phyloP scores from a whole-genome alignment of 2,888 invertebrate genomes.

The Myopa tessellatipennis region DNA sequence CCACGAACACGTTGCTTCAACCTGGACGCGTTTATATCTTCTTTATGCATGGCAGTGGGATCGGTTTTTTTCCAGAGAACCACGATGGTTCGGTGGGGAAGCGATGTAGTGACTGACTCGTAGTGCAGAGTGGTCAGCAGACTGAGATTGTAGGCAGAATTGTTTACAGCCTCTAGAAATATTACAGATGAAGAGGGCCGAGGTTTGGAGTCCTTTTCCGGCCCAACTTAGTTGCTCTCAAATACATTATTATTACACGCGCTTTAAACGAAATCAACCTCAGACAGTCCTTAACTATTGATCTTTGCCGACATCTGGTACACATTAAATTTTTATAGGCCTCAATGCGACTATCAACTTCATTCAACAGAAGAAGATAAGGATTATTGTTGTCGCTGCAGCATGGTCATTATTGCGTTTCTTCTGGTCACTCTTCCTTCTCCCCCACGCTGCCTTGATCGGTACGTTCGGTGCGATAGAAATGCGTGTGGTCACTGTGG shows the following conservation, averaged over 20 bases:
- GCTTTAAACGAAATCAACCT: conserved; percentile 10
- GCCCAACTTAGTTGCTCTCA: background rate
- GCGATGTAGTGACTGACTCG: background rate
- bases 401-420: conserved; percentile 15
- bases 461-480: background rate
- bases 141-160: conserved; percentile 4
- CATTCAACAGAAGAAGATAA: background rate
- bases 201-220: background rate
- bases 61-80: conserved; percentile 29
- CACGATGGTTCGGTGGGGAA: background rate
- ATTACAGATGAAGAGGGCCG: conserved; percentile 13
- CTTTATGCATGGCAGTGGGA: conserved; percentile 25
- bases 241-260: conserved; percentile 1
- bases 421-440: background rate
- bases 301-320: conserved; percentile 23
- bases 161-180: background rate
- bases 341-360: background rate
- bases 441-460: background rate
- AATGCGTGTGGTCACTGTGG: conserved; percentile 18
- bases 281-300: background rate
- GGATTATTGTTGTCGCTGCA: conserved; percentile 3
- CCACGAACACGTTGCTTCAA: conserved; percentile 14
- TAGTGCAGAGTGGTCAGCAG: background rate
- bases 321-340: conserved; percentile 16
- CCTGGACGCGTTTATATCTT: conserved; percentile 33